Evolutionary conservation across 2,888 invertebrate genomes (phyloP).

Genomic region (Hyposoter didymator): DNA sequence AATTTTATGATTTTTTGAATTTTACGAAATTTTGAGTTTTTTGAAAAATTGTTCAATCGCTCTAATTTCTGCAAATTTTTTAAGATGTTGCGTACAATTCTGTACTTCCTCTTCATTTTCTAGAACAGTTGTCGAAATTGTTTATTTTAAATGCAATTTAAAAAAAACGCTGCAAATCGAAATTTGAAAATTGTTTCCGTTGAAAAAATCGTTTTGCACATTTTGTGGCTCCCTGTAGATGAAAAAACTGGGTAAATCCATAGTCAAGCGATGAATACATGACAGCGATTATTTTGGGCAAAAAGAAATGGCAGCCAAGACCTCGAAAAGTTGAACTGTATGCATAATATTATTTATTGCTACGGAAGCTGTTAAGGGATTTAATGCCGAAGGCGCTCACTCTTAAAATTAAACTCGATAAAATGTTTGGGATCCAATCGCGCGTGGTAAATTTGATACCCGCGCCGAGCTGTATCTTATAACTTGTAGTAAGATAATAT

Average conservation of each 20-base stretch:
- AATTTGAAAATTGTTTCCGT: too few species aligned
- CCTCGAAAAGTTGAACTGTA: constrained; percentile 68
- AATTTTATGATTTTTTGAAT: too few species aligned
- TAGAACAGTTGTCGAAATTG: too few species aligned
- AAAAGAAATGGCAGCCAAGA: background rate
- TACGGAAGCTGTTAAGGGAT: constrained; percentile 82
- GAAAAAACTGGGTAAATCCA: background rate
- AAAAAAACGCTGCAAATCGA: too few species aligned
- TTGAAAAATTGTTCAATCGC: too few species aligned
- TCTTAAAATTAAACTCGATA: constrained; percentile 83
- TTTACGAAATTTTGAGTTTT: too few species aligned
- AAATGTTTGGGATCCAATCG: constrained; percentile 79
- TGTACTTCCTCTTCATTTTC: too few species aligned
- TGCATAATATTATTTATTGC: constrained; percentile 84
- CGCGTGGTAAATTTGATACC: constrained; percentile 62
- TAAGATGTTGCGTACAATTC: too few species aligned
- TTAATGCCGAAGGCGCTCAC: constrained; percentile 79
- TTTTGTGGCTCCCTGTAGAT: background rate
- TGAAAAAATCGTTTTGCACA: too few species aligned
- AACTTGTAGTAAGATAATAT: constrained; percentile 12
- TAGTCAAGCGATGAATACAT: background rate
- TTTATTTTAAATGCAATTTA: too few species aligned
- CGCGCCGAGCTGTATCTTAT: constrained; percentile 35
- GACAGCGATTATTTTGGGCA: constrained; percentile 45
- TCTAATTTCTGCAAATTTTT: too few species aligned